A percentile compares a stretch with the other conserved stretches of the same genome.
Conservation (phyloP, 2,113 vertebrate genomes). For the Collichthys lucidus region DNA sequence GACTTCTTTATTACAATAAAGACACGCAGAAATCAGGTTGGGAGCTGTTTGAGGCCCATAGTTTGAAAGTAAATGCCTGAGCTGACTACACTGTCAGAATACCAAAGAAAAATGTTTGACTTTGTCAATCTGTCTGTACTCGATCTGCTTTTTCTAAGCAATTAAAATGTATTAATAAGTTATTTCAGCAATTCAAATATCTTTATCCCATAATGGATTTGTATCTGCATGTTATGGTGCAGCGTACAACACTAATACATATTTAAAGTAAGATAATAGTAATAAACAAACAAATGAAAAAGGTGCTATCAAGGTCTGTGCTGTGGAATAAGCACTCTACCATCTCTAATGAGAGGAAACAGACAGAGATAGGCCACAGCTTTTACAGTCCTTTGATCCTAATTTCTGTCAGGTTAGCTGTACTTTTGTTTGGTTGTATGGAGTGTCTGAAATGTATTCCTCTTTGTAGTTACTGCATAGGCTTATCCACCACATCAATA, state of each 20-base stretch:
- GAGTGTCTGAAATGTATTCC: conserved; percentile 66
- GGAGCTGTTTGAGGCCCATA: not conserved
- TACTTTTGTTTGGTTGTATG: conserved; percentile 12
- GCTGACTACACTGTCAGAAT: not conserved
- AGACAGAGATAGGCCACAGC: conserved; percentile 5
- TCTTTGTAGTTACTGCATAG: conserved; percentile 44
- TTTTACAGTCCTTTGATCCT: conserved; percentile 50
- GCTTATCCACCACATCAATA: conserved; percentile 53
- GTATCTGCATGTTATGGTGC: not conserved
- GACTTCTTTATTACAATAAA: conserved; percentile 27
- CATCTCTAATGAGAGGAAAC: conserved; percentile 8
- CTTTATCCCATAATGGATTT: not conserved
- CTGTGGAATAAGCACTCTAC: not conserved
- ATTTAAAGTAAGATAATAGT: not conserved
- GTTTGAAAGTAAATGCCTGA: not conserved
- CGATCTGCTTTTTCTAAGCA: not conserved
- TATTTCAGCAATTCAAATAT: not conserved
- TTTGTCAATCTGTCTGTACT: not conserved
- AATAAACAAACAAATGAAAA: not conserved
- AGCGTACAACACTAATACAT: not conserved
- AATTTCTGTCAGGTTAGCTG: conserved; percentile 48
- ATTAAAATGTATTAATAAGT: not conserved
- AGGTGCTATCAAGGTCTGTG: not conserved
- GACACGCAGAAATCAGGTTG: not conserved
- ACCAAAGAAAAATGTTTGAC: not conserved